These are phyloP conservation scores for Ancistrus triradiatus DNA, from an alignment of 2,113 vertebrate genomes.

Conservation along the genomic window DNA sequence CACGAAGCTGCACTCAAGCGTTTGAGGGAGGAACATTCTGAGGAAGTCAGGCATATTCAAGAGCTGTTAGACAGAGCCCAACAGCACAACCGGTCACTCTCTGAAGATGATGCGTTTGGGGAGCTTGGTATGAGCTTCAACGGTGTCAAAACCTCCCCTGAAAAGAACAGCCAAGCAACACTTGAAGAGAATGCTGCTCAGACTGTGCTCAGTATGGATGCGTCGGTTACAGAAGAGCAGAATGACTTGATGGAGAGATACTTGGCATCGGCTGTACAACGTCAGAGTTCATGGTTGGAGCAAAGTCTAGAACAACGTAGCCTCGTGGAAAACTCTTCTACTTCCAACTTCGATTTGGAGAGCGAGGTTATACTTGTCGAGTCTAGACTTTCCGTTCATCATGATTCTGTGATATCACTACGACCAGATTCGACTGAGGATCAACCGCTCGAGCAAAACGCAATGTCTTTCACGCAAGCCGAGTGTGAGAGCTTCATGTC, in stretches of 20 bases:
- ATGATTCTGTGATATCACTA: constrained; percentile 4
- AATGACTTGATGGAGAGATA: constrained; percentile 72
- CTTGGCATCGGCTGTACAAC: constrained; percentile 54
- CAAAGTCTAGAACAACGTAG: constrained; percentile 50
- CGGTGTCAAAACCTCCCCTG: constrained; percentile 48
- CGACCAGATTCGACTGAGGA: not conserved
- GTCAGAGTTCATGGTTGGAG: constrained; percentile 48
- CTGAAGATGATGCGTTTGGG: constrained; percentile 26
- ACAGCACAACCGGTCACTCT: constrained; percentile 4
- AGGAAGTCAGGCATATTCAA: constrained; percentile 47
- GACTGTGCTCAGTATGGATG: constrained; percentile 24
- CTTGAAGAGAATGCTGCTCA: constrained; percentile 23
- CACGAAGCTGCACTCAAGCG: constrained; percentile 50
- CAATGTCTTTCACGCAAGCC: constrained; percentile 41
- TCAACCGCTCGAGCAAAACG: constrained; percentile 25
- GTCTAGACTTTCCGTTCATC: constrained; percentile 47
- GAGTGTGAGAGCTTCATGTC: constrained; percentile 27
- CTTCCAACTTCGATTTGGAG: constrained; percentile 59
- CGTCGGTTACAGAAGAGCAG: constrained; percentile 30
- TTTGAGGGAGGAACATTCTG: constrained; percentile 39
- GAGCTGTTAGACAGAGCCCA: constrained; percentile 52
- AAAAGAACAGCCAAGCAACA: constrained; percentile 50
- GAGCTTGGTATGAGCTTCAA: constrained; percentile 27
- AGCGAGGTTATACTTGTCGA: constrained; percentile 59
- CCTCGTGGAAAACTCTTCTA: constrained; percentile 60